These are phyloP conservation scores for Aviceda subcristata DNA, from an alignment of 2,113 vertebrate species.

Conservation along the genomic window DNA sequence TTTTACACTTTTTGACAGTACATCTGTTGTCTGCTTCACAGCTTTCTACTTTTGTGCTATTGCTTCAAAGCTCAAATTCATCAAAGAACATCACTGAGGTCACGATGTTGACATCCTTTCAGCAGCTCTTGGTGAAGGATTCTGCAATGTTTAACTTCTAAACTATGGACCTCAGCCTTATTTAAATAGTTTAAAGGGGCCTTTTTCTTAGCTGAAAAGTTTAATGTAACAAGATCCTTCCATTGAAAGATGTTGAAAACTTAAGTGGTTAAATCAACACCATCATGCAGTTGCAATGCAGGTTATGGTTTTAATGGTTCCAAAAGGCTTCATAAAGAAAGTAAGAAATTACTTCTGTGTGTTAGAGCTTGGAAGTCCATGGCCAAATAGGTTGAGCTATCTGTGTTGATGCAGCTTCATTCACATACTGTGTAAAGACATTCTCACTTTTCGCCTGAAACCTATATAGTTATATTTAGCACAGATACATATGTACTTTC, in stretches of 20 bases:
- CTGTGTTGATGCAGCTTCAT: not conserved
- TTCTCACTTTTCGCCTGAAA: not conserved
- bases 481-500: not conserved
- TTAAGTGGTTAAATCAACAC: conserved; percentile 17
- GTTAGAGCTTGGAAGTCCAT: not conserved
- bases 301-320: not conserved
- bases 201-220: not conserved
- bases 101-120: not conserved
- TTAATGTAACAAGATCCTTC: not conserved
- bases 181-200: not conserved
- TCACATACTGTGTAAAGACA: not conserved
- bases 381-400: not conserved
- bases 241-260: conserved; percentile 6
- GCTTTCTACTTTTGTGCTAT: not conserved
- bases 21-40: not conserved
- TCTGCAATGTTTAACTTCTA: not conserved
- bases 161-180: not conserved
- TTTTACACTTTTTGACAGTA: conserved; percentile 5
- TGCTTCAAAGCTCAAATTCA: conserved; percentile 39
- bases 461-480: not conserved
- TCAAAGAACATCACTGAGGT: not conserved
- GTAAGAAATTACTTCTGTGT: not conserved
- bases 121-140: not conserved
- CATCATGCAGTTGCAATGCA: not conserved
- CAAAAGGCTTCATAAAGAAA: not conserved